Evolutionary conservation across 2,113 vertebrate genomes (phyloP).

Genomic region (Plectropomus leopardus): DNA sequence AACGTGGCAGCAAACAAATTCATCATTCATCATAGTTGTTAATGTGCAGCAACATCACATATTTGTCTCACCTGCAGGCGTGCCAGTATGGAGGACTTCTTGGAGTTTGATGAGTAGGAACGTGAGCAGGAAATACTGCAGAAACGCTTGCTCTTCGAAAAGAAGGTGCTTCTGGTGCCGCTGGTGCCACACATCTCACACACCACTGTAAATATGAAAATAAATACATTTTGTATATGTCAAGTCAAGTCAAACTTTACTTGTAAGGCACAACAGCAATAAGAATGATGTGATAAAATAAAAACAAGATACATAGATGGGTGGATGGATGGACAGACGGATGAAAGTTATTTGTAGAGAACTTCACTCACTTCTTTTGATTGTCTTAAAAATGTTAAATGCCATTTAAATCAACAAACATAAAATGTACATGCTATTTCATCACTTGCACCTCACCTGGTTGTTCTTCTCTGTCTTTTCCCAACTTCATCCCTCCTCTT

Average conservation of each 20-base stretch:
- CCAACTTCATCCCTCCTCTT: not conserved
- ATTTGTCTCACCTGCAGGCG: conserved; percentile 88
- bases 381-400: not conserved
- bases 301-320: too few species aligned
- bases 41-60: not conserved
- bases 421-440: not conserved
- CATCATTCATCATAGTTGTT: too few species aligned
- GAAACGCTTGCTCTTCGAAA: conserved; percentile 96
- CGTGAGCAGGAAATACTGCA: conserved; percentile 94
- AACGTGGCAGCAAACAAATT: too few species aligned
- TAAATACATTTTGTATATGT: not conserved
- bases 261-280: too few species aligned
- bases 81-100: conserved; percentile 93
- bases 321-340: too few species aligned
- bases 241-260: too few species aligned
- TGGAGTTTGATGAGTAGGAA: conserved; percentile 96
- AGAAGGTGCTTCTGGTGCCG: conserved; percentile 90
- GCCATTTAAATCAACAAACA: not conserved
- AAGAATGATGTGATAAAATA: too few species aligned
- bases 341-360: not conserved
- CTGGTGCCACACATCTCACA: conserved; percentile 95
- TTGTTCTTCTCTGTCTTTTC: conserved; percentile 25
- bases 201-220: conserved; percentile 83
- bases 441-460: conserved; percentile 49
- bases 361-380: not conserved